Base-by-base conservation (phyloP, 1,140 invertebrate species). In the Saccostrea glomerata region DNA sequence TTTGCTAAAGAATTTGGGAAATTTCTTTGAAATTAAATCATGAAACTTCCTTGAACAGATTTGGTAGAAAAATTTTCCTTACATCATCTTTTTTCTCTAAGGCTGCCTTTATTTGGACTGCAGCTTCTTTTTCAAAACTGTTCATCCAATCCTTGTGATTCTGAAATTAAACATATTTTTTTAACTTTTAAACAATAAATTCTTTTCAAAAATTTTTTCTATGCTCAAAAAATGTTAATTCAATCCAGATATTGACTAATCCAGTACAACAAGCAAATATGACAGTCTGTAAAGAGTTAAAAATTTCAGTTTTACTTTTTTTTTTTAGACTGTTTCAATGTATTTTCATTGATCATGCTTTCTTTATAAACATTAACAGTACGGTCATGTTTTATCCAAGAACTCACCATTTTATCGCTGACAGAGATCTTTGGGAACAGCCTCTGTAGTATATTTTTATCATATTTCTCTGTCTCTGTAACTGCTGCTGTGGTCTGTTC, bases 371-470 rank as follows among this genome's bases (percentile, higher is more conserved):
- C 1, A 36, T 36, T 36, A 36, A 1, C 30, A 36, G 30, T 23
- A 73, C 23, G 12, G 23, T 23, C n/a, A 73, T 12, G 23, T 13
- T 15, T 30, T 13, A 36, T 12, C 11, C 25, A 25, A 11, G 13
- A 23, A 30, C 82, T 90, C 85, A 93, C 92, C 92, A 92, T 73
- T 90, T 92, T 92, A n/a, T 92, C 91, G 84, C 85, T 91, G 55
- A 94, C 87, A 40, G 90, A 88, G 6, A 94, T 88, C 40, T 91
- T 84, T 66, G 94, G 93, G 88, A 94, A 94, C 66, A 94, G 86
- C 23, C 92, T 90, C 82, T 93, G 91, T 85, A 94, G 70, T 15
- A 93, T 87, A 84, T 87, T 88, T 88, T 92, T 92, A 82, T 93
- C 93, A 83, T 90, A 88, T 47, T 89, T 89, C 86, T 93, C 91